Base-by-base conservation (phyloP, 2,113 vertebrate genomes). In the Hyperoodon ampullatus region DNA sequence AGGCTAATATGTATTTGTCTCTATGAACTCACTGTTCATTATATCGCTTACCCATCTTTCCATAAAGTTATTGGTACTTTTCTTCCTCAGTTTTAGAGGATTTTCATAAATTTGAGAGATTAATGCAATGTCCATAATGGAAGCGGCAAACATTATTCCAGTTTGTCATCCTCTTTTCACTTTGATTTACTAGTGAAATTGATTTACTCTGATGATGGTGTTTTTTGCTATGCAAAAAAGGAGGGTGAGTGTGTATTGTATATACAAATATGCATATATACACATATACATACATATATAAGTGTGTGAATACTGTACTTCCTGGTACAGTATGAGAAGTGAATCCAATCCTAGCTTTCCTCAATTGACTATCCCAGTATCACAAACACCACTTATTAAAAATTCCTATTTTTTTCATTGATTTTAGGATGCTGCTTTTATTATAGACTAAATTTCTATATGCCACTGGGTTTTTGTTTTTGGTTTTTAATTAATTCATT, bases 91-190 rank as follows among this genome's bases (percentile, higher is more conserved):
- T 60, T 87, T 66, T 93, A 60, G n/a, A 93, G 53, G 28, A 15
- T 71, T 35, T 77, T 88, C 30, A 91, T 60, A 58, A 50, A 88
- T 19, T 91, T 80, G 11, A 60, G 14, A 93, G 39, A 78, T 88
- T 72, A 96, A 61, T 3, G 14, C 33, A 80, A 15, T 39, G 0
- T 61, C n/a, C 58, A 68, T 68, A 7, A 90, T n/a, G 16, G 66
- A 88, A 42, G 44, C 30, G 14, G 44, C 21, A 93, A 95, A 88
- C 30, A 88, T 72, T 65, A 55, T 80, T 88, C 28, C 42, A 75
- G 66, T 81, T 18, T 94, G n/a, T 77, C 24, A 39, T 39, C 92
- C 53, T 88, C 53, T 92, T 88, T 92, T 96, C 60, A 77, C 7
- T 84, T 83, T 50, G 50, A 5, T 50, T 15, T 53, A 53, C 53